Evolutionary conservation across 2,797 vertebrate genomes (phyloP), one percentile per base, ranked within the genome.

Genomic region (Lacerta agilis): DNA sequence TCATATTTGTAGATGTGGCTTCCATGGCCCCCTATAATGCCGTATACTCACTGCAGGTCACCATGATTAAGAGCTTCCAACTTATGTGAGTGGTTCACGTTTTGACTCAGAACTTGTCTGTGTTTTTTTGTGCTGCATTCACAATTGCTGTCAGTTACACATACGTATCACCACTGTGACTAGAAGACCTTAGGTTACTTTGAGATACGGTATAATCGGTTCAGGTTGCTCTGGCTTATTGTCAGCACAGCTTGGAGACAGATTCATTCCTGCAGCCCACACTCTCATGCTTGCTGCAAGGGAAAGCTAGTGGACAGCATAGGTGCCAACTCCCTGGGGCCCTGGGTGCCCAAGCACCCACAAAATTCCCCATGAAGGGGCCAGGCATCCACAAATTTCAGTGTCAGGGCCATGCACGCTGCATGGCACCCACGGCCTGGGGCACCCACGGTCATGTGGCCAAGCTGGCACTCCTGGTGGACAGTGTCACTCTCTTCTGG

Each of bases 1-100:
- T 95, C n/a, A 95, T 97, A 88, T 97, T 97, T 90, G 96, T 97
- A 72, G 97, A 97, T 0, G 88, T 97, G 0, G 96, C 97, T 77
- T 97, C 97, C 83, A 97, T 97, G 97, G 96, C 97, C 36, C 97
- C 97, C 0, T 95, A 94, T 78, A 94, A 95, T 64, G 96, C 96
- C 77, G 89, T 94, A 0, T 97, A 97, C 91, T 94, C 96, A 80
- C 95, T 97, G 71, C 92, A 97, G 15, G 97, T 97, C 77, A 97
- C 96, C 89, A 96, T 92, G 85, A 93, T 97, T 3, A 82, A 96
- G 89, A 94, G 93, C 92, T 97, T 97, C 91, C 96, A 97, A 91
- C 96, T 97, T n/a, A 83, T 88, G 97, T 97, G 96, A 97, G 97
- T 55, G 87, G 82, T 41, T 38, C 18, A 76, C 41, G 27, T 33